These are phyloP conservation scores for Fopius arisanus DNA, from an alignment of 1,140 invertebrate species.

Conservation along the genomic window DNA sequence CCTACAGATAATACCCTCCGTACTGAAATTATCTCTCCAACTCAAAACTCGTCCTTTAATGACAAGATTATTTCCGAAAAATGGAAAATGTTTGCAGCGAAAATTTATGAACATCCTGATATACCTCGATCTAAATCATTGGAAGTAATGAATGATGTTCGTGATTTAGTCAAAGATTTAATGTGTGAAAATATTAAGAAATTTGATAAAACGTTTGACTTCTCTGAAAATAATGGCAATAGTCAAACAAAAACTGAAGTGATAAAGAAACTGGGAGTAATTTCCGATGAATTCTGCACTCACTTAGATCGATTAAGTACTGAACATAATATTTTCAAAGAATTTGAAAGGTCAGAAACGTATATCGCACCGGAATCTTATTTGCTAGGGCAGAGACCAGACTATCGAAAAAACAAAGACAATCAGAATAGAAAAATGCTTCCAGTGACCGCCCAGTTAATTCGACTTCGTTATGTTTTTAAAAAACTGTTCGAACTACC, in stretches of 20 bases:
- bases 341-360: not conserved
- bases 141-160: conserved; percentile 18
- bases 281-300: not conserved
- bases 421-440: not conserved
- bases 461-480: conserved; percentile 6
- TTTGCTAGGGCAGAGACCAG: conserved; percentile 11
- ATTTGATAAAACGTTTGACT: not conserved
- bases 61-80: not conserved
- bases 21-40: too few species aligned
- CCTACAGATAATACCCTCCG: not conserved
- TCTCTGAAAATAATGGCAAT: not conserved
- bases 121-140: conserved; percentile 8
- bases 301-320: not conserved
- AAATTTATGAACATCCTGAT: conserved; percentile 20
- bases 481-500: conserved; percentile 9
- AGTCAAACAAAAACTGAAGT: conserved; percentile 11
- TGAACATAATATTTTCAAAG: conserved; percentile 6
- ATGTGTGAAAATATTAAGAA: not conserved
- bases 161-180: not conserved
- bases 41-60: not conserved
- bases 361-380: conserved; percentile 7
- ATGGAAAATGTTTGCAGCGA: conserved; percentile 14
- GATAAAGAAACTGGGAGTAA: not conserved
- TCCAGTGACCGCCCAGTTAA: not conserved
- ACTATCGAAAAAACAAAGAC: not conserved